Conservation (phyloP, 1,140 invertebrate species). For the Cardiocondyla obscurior region DNA sequence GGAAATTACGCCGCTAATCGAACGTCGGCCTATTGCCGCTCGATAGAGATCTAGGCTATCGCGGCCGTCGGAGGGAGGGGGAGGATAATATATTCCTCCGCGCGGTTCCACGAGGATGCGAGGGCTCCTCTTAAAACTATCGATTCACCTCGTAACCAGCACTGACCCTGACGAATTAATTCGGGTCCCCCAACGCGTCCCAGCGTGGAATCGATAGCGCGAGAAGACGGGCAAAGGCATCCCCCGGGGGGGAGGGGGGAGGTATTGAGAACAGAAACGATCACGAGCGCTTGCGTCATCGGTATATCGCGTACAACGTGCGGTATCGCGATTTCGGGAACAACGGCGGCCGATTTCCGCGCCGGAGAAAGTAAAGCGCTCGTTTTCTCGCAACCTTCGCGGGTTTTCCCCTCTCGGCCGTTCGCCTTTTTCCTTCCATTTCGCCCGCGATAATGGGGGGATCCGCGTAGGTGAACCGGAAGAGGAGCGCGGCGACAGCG, state of each 20-base stretch:
- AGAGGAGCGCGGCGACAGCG: slow-evolving; percentile 24
- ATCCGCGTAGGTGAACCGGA: slow-evolving; percentile 43
- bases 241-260: not conserved
- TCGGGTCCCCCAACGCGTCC: slow-evolving; percentile 25
- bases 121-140: not conserved
- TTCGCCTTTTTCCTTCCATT: slow-evolving; percentile 22
- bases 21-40: not conserved
- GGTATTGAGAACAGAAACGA: not conserved
- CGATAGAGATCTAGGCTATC: not conserved
- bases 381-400: slow-evolving; percentile 34
- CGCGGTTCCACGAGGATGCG: too few relatives aligned
- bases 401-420: slow-evolving; percentile 15
- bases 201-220: slow-evolving; percentile 28
- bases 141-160: slow-evolving; percentile 28
- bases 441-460: slow-evolving; percentile 23
- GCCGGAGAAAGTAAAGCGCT: slow-evolving; percentile 37
- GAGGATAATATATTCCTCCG: too few relatives aligned
- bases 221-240: not conserved
- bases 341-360: slow-evolving; percentile 32
- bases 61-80: too few relatives aligned
- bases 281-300: slow-evolving; percentile 29
- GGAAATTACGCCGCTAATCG: slow-evolving; percentile 22
- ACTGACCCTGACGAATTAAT: slow-evolving; percentile 52
- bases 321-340: slow-evolving; percentile 11
- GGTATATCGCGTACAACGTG: not conserved